Base-by-base conservation (phyloP, 2,888 invertebrate genomes). In the Elmis aenea region DNA sequence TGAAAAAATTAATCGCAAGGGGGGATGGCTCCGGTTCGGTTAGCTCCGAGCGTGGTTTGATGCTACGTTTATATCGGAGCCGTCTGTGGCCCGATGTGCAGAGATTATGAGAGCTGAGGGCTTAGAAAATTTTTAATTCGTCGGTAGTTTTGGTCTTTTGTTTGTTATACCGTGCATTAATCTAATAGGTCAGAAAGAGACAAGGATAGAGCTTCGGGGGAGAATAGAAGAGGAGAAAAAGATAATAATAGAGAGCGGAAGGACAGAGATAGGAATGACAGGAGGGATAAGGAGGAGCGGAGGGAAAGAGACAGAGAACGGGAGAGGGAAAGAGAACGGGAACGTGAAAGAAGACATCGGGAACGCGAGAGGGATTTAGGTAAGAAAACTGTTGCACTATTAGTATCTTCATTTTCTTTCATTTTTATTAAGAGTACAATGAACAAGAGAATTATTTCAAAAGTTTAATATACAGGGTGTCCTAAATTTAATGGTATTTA, bases 271-370 rank as follows among this genome's bases (percentile, higher is more conserved):
- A 39, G 59, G 51, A 39, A 48, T 46, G 49, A 56, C 29, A 42
- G 59, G 51, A 39, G 48, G 46, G 49, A 56, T 28, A 50, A 48
- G 32, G 47, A 46, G 8, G 48, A 51, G 13, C 50, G 56, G 30
- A 51, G 54, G 33, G 62, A 64, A 15, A 54, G 53, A 39, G 60
- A 57, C 24, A 33, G 14, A 18, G 33, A 51, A 20, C 39, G 46
- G 3, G 51, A 52, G 8, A 38, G 49, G 33, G 42, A 34, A 21
- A 47, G 44, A 43, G 57, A 41, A 21, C 33, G 48, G 9, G 50
- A 50, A 10, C 47, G 52, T 27, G 54, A 55, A 8, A 46, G 58
- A 26, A 57, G 57, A 37, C 61, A 63, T 45, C 59, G 61, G 16
- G 42, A 42, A 4, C 16, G 39, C 24, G 39, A 33, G 43, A 58